Percentiles rank a stretch among this genome's conserved stretches.
phyloP scores from a whole-genome alignment of 2,888 invertebrate genomes.

The Perithous albicinctus region DNA sequence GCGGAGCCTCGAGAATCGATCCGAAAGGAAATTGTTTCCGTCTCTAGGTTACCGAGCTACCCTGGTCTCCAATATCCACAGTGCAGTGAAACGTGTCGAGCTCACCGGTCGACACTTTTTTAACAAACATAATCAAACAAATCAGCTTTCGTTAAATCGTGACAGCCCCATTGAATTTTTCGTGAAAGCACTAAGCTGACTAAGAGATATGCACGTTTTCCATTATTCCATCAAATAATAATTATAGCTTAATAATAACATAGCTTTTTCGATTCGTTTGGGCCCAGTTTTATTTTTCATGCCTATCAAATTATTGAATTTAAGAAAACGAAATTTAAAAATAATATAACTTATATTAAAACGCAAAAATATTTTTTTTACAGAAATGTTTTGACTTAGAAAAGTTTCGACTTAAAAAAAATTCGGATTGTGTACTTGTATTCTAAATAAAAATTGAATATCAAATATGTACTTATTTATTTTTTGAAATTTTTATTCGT shows the following conservation, averaged over 20 bases:
- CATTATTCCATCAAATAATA: slow-evolving; percentile 11
- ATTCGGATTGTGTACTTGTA: too few relatives aligned
- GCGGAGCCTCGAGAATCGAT: slow-evolving; percentile 52
- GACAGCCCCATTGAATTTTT: neutral
- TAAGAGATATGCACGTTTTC: neutral
- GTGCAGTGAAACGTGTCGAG: neutral
- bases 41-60: slow-evolving; percentile 58
- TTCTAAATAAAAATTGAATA: too few relatives aligned
- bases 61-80: neutral
- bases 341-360: neutral
- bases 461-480: too few relatives aligned
- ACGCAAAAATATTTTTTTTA: neutral
- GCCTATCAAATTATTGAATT: too few relatives aligned
- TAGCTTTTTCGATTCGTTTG: too few relatives aligned
- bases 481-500: too few relatives aligned
- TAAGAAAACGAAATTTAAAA: too few relatives aligned
- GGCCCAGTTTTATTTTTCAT: too few relatives aligned
- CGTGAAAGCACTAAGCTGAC: neutral
- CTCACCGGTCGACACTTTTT: neutral
- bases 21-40: slow-evolving; percentile 55
- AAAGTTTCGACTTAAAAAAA: too few relatives aligned
- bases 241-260: too few relatives aligned
- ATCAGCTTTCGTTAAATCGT: neutral
- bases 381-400: too few relatives aligned
- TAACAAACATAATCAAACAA: neutral